A percentile compares a stretch with the other conserved stretches of the same genome.
Conservation (phyloP, 1,140 invertebrate species). For the Euglossa dilemma region DNA sequence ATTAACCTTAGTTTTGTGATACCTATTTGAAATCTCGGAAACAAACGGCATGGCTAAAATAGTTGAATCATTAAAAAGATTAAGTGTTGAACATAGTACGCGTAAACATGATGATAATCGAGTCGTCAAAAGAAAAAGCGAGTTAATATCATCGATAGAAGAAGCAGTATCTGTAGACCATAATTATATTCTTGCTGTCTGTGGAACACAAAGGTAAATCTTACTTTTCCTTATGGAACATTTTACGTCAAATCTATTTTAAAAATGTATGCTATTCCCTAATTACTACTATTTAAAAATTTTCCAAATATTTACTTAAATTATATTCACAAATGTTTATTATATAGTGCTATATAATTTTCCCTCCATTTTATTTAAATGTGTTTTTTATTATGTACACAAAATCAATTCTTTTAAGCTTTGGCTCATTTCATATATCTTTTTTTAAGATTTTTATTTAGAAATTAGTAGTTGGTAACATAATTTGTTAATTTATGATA, state of each 20-base stretch:
- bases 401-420: neutral
- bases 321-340: neutral
- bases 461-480: neutral
- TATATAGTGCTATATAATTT: neutral
- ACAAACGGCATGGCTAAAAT: slow-evolving; percentile 65
- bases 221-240: slow-evolving; percentile 31
- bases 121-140: slow-evolving; percentile 43
- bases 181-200: slow-evolving; percentile 74
- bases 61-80: slow-evolving; percentile 64
- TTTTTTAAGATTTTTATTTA: neutral
- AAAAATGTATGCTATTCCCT: slow-evolving; percentile 8
- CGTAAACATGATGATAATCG: slow-evolving; percentile 25
- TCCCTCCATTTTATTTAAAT: slow-evolving; percentile 12
- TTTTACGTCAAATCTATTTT: slow-evolving; percentile 28
- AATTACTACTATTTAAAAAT: neutral
- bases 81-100: slow-evolving; percentile 60
- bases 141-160: slow-evolving; percentile 65
- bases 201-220: slow-evolving; percentile 72
- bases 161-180: slow-evolving; percentile 65
- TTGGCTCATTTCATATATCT: neutral
- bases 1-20: slow-evolving; percentile 38
- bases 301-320: neutral
- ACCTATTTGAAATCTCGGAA: neutral
- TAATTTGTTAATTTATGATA: neutral
- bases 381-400: neutral